Base-by-base conservation (phyloP, 1,140 invertebrate species). In the Eulimnadia texana region DNA sequence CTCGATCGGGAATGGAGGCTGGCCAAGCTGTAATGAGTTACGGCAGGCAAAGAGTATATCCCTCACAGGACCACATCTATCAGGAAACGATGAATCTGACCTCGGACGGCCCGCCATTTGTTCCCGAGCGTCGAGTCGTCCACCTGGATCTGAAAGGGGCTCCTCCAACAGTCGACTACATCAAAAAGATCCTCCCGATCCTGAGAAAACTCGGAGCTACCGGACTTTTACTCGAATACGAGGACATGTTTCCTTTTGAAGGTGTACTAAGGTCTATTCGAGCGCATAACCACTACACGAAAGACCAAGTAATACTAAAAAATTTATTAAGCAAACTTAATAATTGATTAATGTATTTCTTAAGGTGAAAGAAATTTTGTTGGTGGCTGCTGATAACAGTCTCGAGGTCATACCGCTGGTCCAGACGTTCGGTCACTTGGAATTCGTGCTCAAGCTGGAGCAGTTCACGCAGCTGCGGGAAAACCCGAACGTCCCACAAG, bases 131-230 rank as follows among this genome's bases (percentile, higher is more conserved):
- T 16, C 57, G 62, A 1, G 24, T 63, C 2, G 62, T 63, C 22
- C 92, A 95, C 72, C 72, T 96, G 1, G 92, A 95, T 75, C 74
- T 95, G 2, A 95, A 96, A 73, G 92, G 92, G 16, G 89, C 88
- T 0, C 88, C 92, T 2, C 86, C 88, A 0, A 84, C 81, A 64
- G 67, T 89, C 0, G 68, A 70, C n/a, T 86, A 83, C 71, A 80
- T 89, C 33, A 80, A 81, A 67, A 78, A 84, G 57, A 64, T 94
- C 0, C 79, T 96, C 54, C 82, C 83, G 2, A 73, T 90, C 60
- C 69, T 96, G 0, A 83, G 82, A 67, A 77, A 79, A 52, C 71
- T 90, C 63, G 77, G 80, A 23, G 79, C 77, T 6, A 83, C 73
- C 22, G 74, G 72, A 10, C 55, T 79, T 24, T 67, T 79, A 1